These are phyloP conservation scores for Iselma pallidipennis DNA, from an alignment of 2,888 invertebrate genomes.

Conservation along the genomic window DNA sequence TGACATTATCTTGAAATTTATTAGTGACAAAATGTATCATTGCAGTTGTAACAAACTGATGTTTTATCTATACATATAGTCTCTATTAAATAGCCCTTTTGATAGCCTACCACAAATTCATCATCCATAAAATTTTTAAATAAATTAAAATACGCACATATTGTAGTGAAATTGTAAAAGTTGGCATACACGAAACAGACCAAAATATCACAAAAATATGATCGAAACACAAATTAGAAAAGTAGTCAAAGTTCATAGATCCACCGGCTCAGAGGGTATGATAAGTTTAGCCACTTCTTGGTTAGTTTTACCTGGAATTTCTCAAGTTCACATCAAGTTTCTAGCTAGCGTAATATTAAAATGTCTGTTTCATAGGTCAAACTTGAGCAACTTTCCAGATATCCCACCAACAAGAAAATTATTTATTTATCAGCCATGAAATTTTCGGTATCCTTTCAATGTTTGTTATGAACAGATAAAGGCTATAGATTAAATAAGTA, in stretches of 20 bases:
- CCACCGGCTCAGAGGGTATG: too few relatives aligned
- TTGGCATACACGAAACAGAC: too few relatives aligned
- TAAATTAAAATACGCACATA: too few relatives aligned
- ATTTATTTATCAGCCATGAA: not conserved
- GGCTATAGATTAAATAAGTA: slow-evolving; percentile 2
- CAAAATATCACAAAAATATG: not conserved
- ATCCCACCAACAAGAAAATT: not conserved
- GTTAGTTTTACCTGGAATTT: not conserved
- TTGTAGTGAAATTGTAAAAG: too few relatives aligned
- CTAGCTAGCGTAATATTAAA: not conserved
- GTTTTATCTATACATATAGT: too few relatives aligned
- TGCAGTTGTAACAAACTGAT: not conserved
- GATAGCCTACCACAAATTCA: too few relatives aligned
- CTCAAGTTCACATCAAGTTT: not conserved
- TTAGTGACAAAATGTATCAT: not conserved
- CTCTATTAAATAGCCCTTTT: too few relatives aligned
- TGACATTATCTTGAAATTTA: not conserved
- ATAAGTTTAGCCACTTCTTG: too few relatives aligned
- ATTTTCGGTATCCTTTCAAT: slow-evolving; percentile 3
- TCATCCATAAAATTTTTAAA: too few relatives aligned
- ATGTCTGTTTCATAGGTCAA: slow-evolving; percentile 4
- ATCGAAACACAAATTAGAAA: not conserved
- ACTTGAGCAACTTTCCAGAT: not conserved
- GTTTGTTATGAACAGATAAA: not conserved
- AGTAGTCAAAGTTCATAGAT: not conserved